Percentiles rank a stretch among this genome's conserved stretches.
These are phyloP conservation scores for Hydroisotoma schaefferi DNA, from an alignment of 2,888 invertebrate genomes.

Conservation along the genomic window DNA sequence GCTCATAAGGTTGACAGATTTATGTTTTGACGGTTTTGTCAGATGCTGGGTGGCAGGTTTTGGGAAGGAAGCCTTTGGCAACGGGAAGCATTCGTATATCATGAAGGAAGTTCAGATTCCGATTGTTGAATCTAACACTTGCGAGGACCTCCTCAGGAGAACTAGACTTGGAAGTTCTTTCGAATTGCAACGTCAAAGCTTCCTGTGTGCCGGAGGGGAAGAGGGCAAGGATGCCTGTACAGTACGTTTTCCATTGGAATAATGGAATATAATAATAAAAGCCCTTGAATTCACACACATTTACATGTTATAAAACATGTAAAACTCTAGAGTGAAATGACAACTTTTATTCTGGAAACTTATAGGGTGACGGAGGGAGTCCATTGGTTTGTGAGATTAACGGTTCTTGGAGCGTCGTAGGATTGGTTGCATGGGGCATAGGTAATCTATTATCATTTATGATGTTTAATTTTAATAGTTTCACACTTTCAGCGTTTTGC, in stretches of 20 bases:
- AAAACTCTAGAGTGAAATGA: background rate
- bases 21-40: conserved; percentile 4
- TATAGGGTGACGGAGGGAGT: conserved; percentile 70
- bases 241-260: conserved; percentile 56
- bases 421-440: conserved; percentile 71
- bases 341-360: background rate
- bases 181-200: conserved; percentile 63
- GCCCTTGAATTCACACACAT: conserved; percentile 36
- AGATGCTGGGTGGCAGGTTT: conserved; percentile 66
- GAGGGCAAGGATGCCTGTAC: conserved; percentile 73
- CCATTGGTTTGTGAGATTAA: conserved; percentile 64
- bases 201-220: conserved; percentile 76
- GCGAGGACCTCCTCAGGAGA: conserved; percentile 62
- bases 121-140: conserved; percentile 63
- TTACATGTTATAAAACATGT: background rate
- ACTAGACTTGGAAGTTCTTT: conserved; percentile 66
- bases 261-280: conserved; percentile 6
- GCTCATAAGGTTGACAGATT: no score
- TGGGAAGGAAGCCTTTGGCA: conserved; percentile 69
- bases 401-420: conserved; percentile 62
- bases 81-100: conserved; percentile 61
- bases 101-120: conserved; percentile 73
- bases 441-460: conserved; percentile 48
- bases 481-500: no score
- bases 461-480: no score